Conservation (phyloP, 1,140 invertebrate genomes). For the Battus philenor region DNA sequence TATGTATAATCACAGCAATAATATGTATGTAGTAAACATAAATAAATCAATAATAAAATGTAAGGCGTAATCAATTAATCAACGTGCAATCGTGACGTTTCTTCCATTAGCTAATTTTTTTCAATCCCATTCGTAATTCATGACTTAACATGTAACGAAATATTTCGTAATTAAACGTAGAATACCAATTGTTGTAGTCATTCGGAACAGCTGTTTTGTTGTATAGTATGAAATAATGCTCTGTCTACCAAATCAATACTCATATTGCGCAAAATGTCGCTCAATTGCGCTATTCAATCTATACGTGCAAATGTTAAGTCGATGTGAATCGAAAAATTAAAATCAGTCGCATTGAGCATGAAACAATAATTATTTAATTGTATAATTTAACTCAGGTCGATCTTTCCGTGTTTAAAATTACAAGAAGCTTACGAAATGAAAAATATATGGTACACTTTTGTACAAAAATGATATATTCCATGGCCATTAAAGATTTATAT, state of each 20-base stretch:
- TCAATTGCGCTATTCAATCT: constrained; percentile 60
- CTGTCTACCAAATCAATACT: constrained; percentile 68
- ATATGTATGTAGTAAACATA: too few species aligned
- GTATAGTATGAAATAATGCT: constrained; percentile 55
- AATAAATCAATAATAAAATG: constrained; percentile 1
- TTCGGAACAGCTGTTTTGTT: constrained; percentile 71
- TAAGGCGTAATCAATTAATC: background rate
- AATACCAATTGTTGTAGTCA: constrained; percentile 25
- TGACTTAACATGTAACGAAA: constrained; percentile 10
- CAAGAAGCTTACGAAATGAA: constrained; percentile 11
- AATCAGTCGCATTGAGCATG: constrained; percentile 37
- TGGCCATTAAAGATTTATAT: constrained; percentile 14
- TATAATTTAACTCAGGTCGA: constrained; percentile 18
- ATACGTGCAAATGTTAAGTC: constrained; percentile 29
- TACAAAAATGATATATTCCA: background rate
- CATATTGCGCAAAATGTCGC: constrained; percentile 72
- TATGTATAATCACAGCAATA: background rate
- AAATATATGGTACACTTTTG: constrained; percentile 2
- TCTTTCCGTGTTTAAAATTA: constrained; percentile 17
- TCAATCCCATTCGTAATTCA: constrained; percentile 2
- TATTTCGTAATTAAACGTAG: constrained; percentile 36
- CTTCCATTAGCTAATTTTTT: constrained; percentile 1
- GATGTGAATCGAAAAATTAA: constrained; percentile 39
- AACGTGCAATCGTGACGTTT: background rate
- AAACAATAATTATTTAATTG: constrained; percentile 41